phyloP scores from a whole-genome alignment of 2,113 vertebrate genomes.

The Malurus elegans region DNA sequence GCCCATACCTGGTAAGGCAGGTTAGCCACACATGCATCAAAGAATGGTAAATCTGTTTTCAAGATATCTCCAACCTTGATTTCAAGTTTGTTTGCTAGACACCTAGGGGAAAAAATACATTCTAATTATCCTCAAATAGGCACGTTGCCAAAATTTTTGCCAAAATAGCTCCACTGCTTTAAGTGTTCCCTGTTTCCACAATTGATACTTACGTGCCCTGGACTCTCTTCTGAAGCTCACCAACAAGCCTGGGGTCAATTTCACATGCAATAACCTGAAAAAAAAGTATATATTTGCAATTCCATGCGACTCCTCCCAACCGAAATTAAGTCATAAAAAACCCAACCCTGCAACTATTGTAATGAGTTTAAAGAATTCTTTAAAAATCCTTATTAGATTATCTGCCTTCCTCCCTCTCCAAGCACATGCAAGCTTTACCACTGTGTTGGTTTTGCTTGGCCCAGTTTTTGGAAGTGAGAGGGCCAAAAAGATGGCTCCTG shows the following conservation, averaged over 20 bases:
- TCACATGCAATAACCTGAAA: constrained; percentile 94
- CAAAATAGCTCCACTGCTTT: neutral
- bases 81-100: constrained; percentile 89
- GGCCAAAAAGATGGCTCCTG: too few relatives aligned
- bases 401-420: neutral
- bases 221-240: constrained; percentile 97
- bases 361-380: neutral
- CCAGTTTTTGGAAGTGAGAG: too few relatives aligned
- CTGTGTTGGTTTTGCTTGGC: too few relatives aligned
- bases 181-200: fast-evolving
- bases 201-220: constrained; percentile 89
- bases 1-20: constrained; percentile 91
- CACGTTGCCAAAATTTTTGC: neutral
- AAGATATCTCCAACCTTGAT: constrained; percentile 91
- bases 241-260: constrained; percentile 91
- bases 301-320: neutral
- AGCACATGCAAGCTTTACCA: neutral
- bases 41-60: constrained; percentile 93
- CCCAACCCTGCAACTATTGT: neutral
- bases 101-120: constrained; percentile 18
- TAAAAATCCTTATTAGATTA: neutral
- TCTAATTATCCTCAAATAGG: neutral
- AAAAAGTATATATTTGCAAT: neutral
- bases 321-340: neutral
- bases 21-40: constrained; percentile 95